Percentiles rank a stretch among this genome's conserved stretches.
Evolutionary conservation across 2,113 vertebrate genomes (phyloP).

Genomic region (Turnix velox): DNA sequence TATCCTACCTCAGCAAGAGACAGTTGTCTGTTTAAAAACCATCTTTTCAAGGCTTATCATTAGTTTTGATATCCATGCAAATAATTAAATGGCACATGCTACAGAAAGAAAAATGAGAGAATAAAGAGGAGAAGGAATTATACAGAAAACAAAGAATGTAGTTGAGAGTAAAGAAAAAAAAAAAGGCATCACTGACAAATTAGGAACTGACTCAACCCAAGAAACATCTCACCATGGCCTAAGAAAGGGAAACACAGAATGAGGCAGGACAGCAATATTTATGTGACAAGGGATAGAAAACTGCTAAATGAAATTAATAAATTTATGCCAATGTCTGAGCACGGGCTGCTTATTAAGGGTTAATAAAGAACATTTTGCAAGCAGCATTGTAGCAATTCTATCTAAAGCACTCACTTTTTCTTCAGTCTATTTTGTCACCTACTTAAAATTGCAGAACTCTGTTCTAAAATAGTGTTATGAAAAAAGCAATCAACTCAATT

Average conservation of each 20-base stretch:
- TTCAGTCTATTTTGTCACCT: slow-evolving; percentile 24
- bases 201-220: neutral
- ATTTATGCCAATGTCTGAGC: neutral
- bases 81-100: neutral
- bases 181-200: neutral
- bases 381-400: slow-evolving; percentile 34
- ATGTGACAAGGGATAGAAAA: neutral
- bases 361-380: slow-evolving; percentile 48
- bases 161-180: neutral
- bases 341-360: slow-evolving; percentile 20
- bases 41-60: neutral
- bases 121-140: neutral
- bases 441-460: slow-evolving; percentile 56
- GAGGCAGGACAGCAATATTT: neutral
- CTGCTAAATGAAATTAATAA: neutral
- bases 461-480: slow-evolving; percentile 52
- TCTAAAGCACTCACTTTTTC: slow-evolving; percentile 51
- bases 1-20: neutral
- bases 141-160: neutral
- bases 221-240: neutral
- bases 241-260: neutral
- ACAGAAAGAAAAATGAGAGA: neutral
- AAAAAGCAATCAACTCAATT: slow-evolving; percentile 65
- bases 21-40: neutral
- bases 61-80: neutral